These are phyloP conservation scores for Tetramorium alpestre DNA, from an alignment of 1,140 invertebrate genomes.

Conservation along the genomic window DNA sequence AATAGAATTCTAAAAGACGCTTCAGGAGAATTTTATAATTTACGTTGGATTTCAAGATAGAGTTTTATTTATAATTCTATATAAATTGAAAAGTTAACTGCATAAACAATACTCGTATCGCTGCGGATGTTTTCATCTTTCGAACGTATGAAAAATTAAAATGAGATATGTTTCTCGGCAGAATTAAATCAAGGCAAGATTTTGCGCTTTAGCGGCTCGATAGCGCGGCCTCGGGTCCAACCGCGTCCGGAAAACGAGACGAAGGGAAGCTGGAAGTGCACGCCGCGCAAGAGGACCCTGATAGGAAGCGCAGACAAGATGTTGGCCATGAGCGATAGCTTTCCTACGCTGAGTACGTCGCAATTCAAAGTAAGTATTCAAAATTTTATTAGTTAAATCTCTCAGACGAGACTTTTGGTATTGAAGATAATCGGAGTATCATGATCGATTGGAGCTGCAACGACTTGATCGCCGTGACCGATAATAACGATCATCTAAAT, in stretches of 20 bases:
- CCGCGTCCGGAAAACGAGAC: background rate
- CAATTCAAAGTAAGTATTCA: background rate
- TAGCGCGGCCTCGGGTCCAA: background rate
- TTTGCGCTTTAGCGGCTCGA: background rate
- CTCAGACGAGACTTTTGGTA: background rate
- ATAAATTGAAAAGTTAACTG: background rate
- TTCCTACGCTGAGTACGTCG: background rate
- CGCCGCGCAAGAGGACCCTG: constrained; percentile 53
- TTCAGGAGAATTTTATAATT: background rate
- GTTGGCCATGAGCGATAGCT: background rate
- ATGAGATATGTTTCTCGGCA: background rate
- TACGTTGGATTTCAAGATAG: background rate
- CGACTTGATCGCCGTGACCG: constrained; percentile 58
- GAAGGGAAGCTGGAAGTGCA: constrained; percentile 58
- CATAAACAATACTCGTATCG: background rate
- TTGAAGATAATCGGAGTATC: background rate
- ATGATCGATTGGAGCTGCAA: constrained; percentile 75
- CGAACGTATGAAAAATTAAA: background rate
- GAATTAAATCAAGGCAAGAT: constrained; percentile 19
- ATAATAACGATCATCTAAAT: background rate
- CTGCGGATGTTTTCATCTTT: background rate
- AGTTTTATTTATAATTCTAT: background rate
- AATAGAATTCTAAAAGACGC: background rate
- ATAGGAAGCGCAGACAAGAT: constrained; percentile 32
- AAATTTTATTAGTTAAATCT: background rate